Conservation (phyloP, 1,140 invertebrate species). For the Papilio glaucus region DNA sequence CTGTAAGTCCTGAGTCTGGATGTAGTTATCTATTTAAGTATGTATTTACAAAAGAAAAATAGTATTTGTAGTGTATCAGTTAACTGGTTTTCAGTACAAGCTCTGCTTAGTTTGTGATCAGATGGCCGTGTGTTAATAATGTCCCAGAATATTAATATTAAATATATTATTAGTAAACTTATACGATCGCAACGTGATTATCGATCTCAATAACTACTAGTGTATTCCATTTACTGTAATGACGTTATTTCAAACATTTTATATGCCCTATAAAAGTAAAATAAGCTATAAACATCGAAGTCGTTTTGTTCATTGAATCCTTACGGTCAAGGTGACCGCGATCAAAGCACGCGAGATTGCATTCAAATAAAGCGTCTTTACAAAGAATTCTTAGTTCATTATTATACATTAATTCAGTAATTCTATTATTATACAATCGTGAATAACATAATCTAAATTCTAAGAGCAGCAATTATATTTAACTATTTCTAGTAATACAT, state of each 20-base stretch:
- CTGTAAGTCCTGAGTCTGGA: no score
- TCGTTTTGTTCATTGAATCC: constrained; percentile 23
- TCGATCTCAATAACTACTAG: background rate
- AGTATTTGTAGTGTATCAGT: no score
- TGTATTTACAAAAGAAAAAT: no score
- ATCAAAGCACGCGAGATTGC: constrained; percentile 33
- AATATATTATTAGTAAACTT: no score
- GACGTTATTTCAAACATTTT: background rate
- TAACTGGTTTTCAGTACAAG: no score
- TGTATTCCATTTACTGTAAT: background rate
- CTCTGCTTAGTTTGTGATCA: no score
- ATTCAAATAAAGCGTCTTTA: constrained; percentile 23
- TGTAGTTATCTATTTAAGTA: no score
- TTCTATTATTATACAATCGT: constrained; percentile 17
- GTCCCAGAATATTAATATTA: no score
- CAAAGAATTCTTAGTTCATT: constrained; percentile 17
- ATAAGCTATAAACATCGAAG: background rate
- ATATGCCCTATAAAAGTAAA: background rate
- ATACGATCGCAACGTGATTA: no score
- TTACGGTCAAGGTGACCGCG: constrained; percentile 28
- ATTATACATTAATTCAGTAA: constrained; percentile 16
- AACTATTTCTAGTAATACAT: background rate
- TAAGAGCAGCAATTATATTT: background rate
- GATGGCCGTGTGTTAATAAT: no score
- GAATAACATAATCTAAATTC: background rate